Evolutionary conservation across 1,140 invertebrate species (phyloP).

Genomic region (Cotesia typhae): DNA sequence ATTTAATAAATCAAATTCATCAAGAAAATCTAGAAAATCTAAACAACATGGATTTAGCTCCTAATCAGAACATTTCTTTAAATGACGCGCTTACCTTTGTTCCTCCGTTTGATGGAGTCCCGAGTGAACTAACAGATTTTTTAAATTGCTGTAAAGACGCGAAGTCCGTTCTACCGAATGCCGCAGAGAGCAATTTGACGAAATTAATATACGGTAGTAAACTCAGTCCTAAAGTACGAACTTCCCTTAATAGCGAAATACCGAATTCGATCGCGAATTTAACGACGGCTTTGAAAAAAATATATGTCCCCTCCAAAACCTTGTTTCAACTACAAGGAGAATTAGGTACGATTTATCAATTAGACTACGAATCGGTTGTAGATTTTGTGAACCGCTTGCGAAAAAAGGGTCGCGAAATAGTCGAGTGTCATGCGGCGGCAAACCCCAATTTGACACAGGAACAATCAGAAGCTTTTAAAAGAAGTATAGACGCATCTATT

Average conservation of each 20-base stretch:
- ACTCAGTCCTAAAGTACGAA: background rate
- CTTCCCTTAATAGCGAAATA: background rate
- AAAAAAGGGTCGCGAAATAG: background rate
- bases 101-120: background rate
- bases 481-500: background rate
- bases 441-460: background rate
- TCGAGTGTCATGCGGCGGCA: background rate
- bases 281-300: background rate
- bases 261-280: background rate
- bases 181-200: background rate
- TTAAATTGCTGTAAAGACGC: background rate
- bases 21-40: too few relatives aligned
- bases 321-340: background rate
- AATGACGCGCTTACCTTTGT: slow-evolving; percentile 1
- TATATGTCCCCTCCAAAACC: background rate
- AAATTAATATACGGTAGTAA: slow-evolving; percentile 10
- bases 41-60: background rate
- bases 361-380: background rate
- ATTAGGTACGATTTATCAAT: background rate
- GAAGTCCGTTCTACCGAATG: background rate
- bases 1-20: background rate
- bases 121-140: background rate
- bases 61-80: background rate
- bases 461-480: background rate
- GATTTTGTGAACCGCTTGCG: background rate